Conservation (phyloP, 2,797 vertebrate genomes). For the Brachyrhaphis roseni region DNA sequence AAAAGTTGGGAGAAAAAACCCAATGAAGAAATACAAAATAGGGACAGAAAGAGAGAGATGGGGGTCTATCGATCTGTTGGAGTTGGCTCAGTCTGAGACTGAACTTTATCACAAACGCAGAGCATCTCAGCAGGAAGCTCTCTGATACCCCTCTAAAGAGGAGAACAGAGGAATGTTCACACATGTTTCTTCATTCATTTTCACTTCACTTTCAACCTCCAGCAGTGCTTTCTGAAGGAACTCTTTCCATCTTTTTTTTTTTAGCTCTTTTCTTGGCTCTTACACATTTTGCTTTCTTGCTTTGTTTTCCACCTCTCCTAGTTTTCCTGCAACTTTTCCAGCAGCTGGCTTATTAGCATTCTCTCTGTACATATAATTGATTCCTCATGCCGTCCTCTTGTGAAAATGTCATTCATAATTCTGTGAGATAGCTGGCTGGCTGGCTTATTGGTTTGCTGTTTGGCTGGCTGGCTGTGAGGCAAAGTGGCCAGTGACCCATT, state of each 20-base stretch:
- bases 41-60: constrained; percentile 18
- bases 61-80: constrained; percentile 61
- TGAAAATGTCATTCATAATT: constrained; percentile 81
- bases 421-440: constrained; percentile 72
- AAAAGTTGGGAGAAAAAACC: constrained; percentile 19
- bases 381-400: constrained; percentile 76
- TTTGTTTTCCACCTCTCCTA: constrained; percentile 53
- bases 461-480: constrained; percentile 59
- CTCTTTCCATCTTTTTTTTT: constrained; percentile 26
- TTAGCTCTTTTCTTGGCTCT: constrained; percentile 37
- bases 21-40: constrained; percentile 13
- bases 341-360: constrained; percentile 73
- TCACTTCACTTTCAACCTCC: constrained; percentile 61
- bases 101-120: constrained; percentile 73
- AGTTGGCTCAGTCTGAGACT: constrained; percentile 66
- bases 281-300: constrained; percentile 60
- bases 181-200: constrained; percentile 61
- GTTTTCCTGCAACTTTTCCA: constrained; percentile 44
- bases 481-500: constrained; percentile 76
- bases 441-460: constrained; percentile 42
- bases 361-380: constrained; percentile 77
- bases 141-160: constrained; percentile 61
- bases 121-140: constrained; percentile 66
- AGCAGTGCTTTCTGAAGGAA: constrained; percentile 53
- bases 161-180: constrained; percentile 65